Evolutionary conservation across 2,888 invertebrate genomes (phyloP).

Genomic region (Dichetophora obliterata): DNA sequence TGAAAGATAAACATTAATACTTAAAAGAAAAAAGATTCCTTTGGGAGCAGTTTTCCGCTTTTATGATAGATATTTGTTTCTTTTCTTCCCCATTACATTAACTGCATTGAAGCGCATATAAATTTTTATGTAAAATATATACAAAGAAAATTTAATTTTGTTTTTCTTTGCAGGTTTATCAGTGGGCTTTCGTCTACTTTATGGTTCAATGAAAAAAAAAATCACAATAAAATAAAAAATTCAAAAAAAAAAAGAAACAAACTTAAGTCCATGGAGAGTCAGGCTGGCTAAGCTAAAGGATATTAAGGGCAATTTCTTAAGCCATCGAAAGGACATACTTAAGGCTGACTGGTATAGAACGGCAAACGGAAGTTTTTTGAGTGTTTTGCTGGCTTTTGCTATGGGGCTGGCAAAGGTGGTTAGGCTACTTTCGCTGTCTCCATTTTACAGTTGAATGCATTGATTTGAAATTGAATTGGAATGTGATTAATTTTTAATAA

Average conservation of each 20-base stretch:
- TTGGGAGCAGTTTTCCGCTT: constrained; percentile 1
- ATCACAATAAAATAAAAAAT: background rate
- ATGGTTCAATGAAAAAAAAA: constrained; percentile 8
- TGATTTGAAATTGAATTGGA: constrained; percentile 45
- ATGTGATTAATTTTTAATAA: constrained; percentile 53
- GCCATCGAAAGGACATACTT: background rate
- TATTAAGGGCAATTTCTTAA: constrained; percentile 16
- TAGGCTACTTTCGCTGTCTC: constrained; percentile 34
- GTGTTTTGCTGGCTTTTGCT: background rate
- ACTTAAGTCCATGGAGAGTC: constrained; percentile 4
- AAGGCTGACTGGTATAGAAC: too few species aligned
- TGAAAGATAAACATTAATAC: too few species aligned
- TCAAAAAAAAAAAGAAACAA: too few species aligned
- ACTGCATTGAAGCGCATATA: constrained; percentile 1
- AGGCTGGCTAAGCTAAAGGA: background rate
- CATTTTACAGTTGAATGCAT: constrained; percentile 53
- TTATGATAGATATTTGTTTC: background rate
- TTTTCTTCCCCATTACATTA: background rate
- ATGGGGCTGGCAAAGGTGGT: background rate
- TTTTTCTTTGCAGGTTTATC: constrained; percentile 11
- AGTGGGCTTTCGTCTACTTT: background rate
- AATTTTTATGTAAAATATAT: constrained; percentile 2
- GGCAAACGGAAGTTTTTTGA: too few species aligned
- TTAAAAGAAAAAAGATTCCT: background rate
- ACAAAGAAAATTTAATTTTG: constrained; percentile 15